Base-by-base conservation (phyloP, 2,797 vertebrate genomes). In the Chromobotia macracanthus region DNA sequence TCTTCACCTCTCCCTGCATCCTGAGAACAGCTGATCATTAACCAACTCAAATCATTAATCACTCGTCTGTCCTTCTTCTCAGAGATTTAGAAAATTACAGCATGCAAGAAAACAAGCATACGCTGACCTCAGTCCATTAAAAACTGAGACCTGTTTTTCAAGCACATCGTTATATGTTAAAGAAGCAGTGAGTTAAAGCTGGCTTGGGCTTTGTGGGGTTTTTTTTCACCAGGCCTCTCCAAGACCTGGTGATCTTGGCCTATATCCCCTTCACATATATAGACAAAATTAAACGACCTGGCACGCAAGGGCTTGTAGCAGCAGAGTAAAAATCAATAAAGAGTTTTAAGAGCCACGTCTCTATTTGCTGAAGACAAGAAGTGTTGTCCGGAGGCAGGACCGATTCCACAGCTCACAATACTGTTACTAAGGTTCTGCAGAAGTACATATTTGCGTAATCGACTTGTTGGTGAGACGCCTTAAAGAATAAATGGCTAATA, bases 241-340 rank as follows among this genome's bases (percentile, higher is more conserved):
- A 60, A 31, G 35, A 72, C 51, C 53, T 58, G 55, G 9, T n/a
- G 53, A 72, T 51, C 21, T 19, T 5, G 1, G 12, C 46, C 23
- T 28, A 23, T 25, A 71, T 15, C 46, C 50, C 44, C 25, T 5
- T 4, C 46, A 28, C 16, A 53, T 64, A 72, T 38, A 44, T 25
- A 44, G 63, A 31, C 21, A 8, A 12, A 21, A 72, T 79, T 79
- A 72, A 55, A 53, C 44, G 21, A 25, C 41, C 28, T 79, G 76
- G 76, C 67, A 53, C 31, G 35, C 21, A 60, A 38, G 15, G 12
- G 3, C 38, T 28, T 65, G 3, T 64, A 44, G 11, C 19, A 70
- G 55, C 18, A 53, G 31, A 72, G 19, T 13, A 51, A 48, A 15
- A 53, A 72, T 71, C 31, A 72, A 64, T 61, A 41, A 61, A 50